A percentile compares a stretch with the other conserved stretches of the same genome.
These are phyloP conservation scores for Rhyacophila brunnea DNA, from an alignment of 1,140 invertebrate species.

Conservation along the genomic window DNA sequence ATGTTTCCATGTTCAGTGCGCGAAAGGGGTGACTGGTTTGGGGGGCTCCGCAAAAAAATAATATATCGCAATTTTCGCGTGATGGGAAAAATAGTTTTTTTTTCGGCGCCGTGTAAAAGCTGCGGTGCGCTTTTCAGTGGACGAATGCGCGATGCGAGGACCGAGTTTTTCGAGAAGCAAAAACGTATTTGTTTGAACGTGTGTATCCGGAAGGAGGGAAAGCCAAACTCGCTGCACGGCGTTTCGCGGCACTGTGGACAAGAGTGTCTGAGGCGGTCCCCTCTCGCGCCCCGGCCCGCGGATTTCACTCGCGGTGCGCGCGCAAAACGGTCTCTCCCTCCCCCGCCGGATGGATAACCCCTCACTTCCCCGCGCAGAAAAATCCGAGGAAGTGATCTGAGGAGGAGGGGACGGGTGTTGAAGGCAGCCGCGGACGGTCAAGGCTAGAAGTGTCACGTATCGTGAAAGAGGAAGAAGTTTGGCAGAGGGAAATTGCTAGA, in stretches of 20 bases:
- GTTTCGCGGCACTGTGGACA: slow-evolving; percentile 9
- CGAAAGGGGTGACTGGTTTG: too few species aligned
- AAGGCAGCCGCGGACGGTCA: not conserved
- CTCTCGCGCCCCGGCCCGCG: not conserved
- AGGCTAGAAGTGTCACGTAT: slow-evolving; percentile 1
- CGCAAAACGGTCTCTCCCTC: not conserved
- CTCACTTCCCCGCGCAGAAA: not conserved
- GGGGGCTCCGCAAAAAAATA: too few species aligned
- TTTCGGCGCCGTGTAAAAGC: not conserved
- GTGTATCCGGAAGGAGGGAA: not conserved
- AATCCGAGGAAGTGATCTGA: not conserved
- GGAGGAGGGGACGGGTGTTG: not conserved
- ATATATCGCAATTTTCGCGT: too few species aligned
- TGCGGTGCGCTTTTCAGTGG: slow-evolving; percentile 4
- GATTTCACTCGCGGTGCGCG: slow-evolving; percentile 3
- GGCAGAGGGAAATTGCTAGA: too few species aligned
- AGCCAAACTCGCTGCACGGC: slow-evolving; percentile 4
- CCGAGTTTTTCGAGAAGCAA: slow-evolving; percentile 1
- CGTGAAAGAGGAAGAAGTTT: not conserved
- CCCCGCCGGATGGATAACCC: not conserved
- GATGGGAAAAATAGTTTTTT: too few species aligned
- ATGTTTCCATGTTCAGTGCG: too few species aligned
- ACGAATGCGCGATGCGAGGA: slow-evolving; percentile 1
- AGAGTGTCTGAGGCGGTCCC: not conserved
- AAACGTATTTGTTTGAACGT: too few species aligned